A percentile compares a stretch with the other conserved stretches of the same genome.
Evolutionary conservation across 2,888 invertebrate species (phyloP).

Genomic region (Temnothorax rugatulus): DNA sequence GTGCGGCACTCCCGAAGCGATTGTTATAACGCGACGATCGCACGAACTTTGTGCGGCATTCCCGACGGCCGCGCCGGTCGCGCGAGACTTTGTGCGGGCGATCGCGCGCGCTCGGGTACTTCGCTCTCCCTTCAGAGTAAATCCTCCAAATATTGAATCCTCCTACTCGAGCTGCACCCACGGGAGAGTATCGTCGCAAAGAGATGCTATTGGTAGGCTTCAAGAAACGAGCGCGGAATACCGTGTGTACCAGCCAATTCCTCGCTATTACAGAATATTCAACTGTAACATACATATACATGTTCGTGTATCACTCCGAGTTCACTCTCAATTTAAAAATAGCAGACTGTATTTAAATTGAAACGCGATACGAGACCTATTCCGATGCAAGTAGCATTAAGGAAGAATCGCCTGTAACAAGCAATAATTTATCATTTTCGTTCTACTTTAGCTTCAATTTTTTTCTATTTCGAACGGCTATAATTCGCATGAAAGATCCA

Average conservation of each 20-base stretch:
- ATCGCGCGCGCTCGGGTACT: background rate
- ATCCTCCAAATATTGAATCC: background rate
- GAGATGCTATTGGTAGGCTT: background rate
- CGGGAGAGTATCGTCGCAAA: too few relatives aligned
- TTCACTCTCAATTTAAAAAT: background rate
- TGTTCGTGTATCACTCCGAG: background rate
- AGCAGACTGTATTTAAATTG: background rate
- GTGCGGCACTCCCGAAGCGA: background rate
- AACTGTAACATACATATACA: background rate
- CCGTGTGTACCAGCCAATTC: background rate
- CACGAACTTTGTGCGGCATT: background rate
- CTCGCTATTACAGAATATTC: background rate
- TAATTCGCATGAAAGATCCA: background rate
- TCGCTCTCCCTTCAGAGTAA: background rate
- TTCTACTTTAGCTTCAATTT: background rate
- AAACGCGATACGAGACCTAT: background rate
- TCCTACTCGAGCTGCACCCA: background rate
- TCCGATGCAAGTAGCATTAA: background rate
- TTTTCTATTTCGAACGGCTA: background rate
- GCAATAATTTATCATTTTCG: background rate
- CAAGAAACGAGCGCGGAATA: background rate
- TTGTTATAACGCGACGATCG: background rate
- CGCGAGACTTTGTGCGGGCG: background rate
- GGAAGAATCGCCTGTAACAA: background rate
- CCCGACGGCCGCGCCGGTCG: too few relatives aligned